Base-by-base conservation (phyloP, 2,888 invertebrate species). In the Meloe dianella region DNA sequence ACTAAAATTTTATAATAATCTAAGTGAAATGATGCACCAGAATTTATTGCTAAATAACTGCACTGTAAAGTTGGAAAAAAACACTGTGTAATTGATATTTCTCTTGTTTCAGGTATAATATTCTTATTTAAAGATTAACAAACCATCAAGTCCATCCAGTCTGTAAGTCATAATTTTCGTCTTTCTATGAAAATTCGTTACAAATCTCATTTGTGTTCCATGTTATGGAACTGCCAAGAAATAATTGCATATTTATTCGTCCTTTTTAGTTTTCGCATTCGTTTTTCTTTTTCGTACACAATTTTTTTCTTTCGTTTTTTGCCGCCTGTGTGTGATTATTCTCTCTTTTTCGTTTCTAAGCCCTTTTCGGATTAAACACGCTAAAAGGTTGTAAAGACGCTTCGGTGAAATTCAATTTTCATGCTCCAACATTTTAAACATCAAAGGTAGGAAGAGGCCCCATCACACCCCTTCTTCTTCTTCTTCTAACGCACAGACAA, bases 321-420 rank as follows among this genome's bases (percentile, higher is more conserved):
- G 51, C 22, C 22, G 51, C 22, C 14, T 24, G 51, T 51, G 24
- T 24, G 51, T 24, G 51, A 51, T 51, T 51, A 51, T 51, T 22
- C 24, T 51, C 47, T 10, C 51, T 51, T 51, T 51, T 76, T 77
- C 76, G 77, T 79, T 77, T 77, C 76, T 73, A 75, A 76, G 74
- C 74, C 75, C 73, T 74, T 75, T 75, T 75, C 67, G 75, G 77
- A 78, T 79, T 79, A 79, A 78, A 78, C 77, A 78, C 76, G 78
- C 77, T 79, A 79, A 79, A 79, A 79, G 78, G 76, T 76, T 77
- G 74, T 75, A 77, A 79, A 78, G 78, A 77, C 78, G 78, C 77
- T 78, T 77, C 76, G 71, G 71, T 72, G 77, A 79, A 79, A 79
- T 79, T 78, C 79, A 78, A 79, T 79, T 79, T 78, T 78, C 78